Evolutionary conservation across 2,888 invertebrate genomes (phyloP).

Genomic region (Clostera curtula): DNA sequence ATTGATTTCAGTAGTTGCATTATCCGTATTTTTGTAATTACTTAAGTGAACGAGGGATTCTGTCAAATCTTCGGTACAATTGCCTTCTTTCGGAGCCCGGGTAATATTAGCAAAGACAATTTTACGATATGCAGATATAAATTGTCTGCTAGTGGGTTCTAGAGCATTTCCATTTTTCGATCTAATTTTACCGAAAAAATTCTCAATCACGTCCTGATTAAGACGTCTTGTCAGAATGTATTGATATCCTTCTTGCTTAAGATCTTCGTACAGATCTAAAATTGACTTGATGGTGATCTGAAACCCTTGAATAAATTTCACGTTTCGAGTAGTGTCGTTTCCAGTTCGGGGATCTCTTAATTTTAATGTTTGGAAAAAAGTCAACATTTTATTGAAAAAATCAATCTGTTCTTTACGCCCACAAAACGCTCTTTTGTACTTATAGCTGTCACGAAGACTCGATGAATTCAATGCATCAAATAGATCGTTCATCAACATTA

Average conservation of each 20-base stretch:
- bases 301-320: constrained; percentile 5
- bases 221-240: constrained; percentile 1
- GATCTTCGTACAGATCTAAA: constrained; percentile 5
- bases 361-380: constrained; percentile 1
- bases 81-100: constrained; percentile 9
- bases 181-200: constrained; percentile 1
- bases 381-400: constrained; percentile 4
- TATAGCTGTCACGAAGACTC: no score
- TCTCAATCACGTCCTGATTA: neutral
- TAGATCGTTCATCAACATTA: constrained; percentile 17
- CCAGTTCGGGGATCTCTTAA: constrained; percentile 1
- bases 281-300: constrained; percentile 8
- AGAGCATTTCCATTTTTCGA: constrained; percentile 1
- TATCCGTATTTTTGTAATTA: constrained; percentile 1
- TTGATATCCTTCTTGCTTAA: constrained; percentile 6
- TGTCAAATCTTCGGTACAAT: constrained; percentile 9
- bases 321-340: neutral
- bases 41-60: constrained; percentile 6
- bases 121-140: constrained; percentile 3
- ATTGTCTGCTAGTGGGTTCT: constrained; percentile 5
- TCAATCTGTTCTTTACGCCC: no score
- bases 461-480: no score
- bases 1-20: constrained; percentile 5
- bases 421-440: no score
- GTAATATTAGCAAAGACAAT: constrained; percentile 5